phyloP scores from a whole-genome alignment of 2,797 vertebrate genomes.

The Malurus leucopterus region DNA sequence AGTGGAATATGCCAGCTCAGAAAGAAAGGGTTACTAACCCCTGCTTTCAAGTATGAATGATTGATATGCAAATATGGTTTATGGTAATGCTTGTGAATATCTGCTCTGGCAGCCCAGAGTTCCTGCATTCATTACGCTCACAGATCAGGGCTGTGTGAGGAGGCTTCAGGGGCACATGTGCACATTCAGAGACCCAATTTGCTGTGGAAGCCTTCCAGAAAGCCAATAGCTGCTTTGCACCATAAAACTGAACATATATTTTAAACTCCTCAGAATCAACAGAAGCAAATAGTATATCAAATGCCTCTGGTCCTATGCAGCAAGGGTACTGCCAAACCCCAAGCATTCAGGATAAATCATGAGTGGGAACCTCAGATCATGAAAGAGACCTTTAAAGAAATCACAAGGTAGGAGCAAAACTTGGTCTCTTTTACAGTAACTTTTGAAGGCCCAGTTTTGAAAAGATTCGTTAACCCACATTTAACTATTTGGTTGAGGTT shows the following conservation, averaged over 20 bases:
- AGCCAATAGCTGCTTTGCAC: neutral
- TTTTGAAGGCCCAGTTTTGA: neutral
- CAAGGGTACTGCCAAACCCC: conserved; percentile 37
- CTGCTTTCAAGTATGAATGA: conserved; percentile 29
- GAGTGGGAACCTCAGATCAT: neutral
- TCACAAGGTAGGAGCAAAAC: neutral
- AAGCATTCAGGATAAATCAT: conserved; percentile 22
- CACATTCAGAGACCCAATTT: neutral
- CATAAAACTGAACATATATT: conserved; percentile 12
- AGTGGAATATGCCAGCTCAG: neutral
- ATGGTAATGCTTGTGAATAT: neutral
- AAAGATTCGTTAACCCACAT: neutral
- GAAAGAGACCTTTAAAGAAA: conserved; percentile 38
- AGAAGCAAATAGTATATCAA: conserved; percentile 13
- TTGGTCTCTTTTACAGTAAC: neutral
- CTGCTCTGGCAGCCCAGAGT: conserved; percentile 5
- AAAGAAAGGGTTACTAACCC: conserved; percentile 43
- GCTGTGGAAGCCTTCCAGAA: conserved; percentile 41
- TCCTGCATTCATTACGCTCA: neutral
- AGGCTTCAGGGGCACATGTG: neutral
- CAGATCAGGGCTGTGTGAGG: conserved; percentile 7
- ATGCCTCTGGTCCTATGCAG: neutral
- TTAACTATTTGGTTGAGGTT: neutral
- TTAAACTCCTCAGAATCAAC: conserved; percentile 5
- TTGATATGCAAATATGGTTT: conserved; percentile 47